A percentile compares a stretch with the other conserved stretches of the same genome.
Conservation (phyloP, 2,888 invertebrate genomes). For the Willowsia nigromaculata region DNA sequence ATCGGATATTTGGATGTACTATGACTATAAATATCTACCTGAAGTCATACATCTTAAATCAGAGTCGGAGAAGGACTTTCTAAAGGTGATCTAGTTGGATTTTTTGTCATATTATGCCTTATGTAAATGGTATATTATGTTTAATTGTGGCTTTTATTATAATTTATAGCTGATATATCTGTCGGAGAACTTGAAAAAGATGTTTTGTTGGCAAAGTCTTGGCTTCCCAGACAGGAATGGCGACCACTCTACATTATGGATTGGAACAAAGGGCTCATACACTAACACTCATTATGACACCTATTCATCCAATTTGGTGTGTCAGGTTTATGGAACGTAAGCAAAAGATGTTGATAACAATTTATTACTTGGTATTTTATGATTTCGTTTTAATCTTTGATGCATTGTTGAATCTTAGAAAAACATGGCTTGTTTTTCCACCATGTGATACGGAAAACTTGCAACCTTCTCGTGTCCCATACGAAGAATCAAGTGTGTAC, state of each 20-base stretch:
- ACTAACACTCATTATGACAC: constrained; percentile 97
- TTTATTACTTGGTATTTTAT: not conserved
- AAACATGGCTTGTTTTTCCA: constrained; percentile 95
- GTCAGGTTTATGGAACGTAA: constrained; percentile 92
- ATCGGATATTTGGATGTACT: constrained; percentile 87
- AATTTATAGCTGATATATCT: constrained; percentile 77
- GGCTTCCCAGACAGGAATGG: constrained; percentile 87
- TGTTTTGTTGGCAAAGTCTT: constrained; percentile 85
- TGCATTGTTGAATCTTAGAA: constrained; percentile 82
- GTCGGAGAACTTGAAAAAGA: constrained; percentile 79
- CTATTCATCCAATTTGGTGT: constrained; percentile 95
- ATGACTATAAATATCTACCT: constrained; percentile 91
- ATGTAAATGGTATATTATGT: too few species aligned
- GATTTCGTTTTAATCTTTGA: not conserved
- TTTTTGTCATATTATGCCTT: too few species aligned
- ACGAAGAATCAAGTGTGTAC: constrained; percentile 97
- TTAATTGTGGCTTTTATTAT: constrained; percentile 68
- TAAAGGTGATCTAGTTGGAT: constrained; percentile 84
- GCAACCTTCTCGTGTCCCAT: constrained; percentile 92
- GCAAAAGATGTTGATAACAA: not conserved
- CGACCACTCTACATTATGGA: constrained; percentile 90
- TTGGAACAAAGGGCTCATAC: constrained; percentile 91
- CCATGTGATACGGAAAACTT: constrained; percentile 86
- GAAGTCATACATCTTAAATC: constrained; percentile 81
- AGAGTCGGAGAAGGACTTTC: constrained; percentile 82